Evolutionary conservation across 2,113 vertebrate species (phyloP), one percentile per base, ranked within the genome.

Genomic region (Platycercus adscitus): DNA sequence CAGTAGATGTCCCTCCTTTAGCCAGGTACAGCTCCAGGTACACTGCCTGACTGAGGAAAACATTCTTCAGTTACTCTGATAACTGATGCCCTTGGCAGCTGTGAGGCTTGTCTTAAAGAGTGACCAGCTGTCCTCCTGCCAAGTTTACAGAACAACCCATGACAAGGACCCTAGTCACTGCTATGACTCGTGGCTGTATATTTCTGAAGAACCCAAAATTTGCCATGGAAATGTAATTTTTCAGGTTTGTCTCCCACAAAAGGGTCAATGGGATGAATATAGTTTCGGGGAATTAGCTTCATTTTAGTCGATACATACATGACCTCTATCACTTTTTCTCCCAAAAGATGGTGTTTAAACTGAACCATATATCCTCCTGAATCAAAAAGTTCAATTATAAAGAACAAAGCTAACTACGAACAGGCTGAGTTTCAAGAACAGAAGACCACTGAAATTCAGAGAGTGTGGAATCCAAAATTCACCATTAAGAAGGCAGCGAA

Each of bases 371-470:
- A 63, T 58, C 44, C 66, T 77, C 78, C 75, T 73, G 44, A 61
- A 93, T 85, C 84, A 95, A 33, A 75, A 72, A n/a, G 26, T 11
- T 28, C 69, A 88, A 88, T 72, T 95, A 82, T 15, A 68, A 85
- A 85, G 78, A 92, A 72, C 39, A 92, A 93, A 92, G 66, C 64
- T 72, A 91, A 84, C 86, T 37, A 75, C 73, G 81, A 89, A 84
- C 24, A 69, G 25, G 63, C 31, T 69, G 76, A 83, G 50, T 41
- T 86, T 80, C 66, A 92, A 81, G 47, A 93, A 81, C 39, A 86
- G 88, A 94, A 77, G 47, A 76, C 5, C 2, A 71, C 61, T 88
- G 66, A 96, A 96, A 89, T 85, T 79, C 69, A 76, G 56, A 77
- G 10, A 89, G 56, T 39, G 21, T 60, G 52, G 95, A 93, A 95